Evolutionary conservation across 2,113 vertebrate species (phyloP).

Genomic region (Corythoichthys intestinalis): DNA sequence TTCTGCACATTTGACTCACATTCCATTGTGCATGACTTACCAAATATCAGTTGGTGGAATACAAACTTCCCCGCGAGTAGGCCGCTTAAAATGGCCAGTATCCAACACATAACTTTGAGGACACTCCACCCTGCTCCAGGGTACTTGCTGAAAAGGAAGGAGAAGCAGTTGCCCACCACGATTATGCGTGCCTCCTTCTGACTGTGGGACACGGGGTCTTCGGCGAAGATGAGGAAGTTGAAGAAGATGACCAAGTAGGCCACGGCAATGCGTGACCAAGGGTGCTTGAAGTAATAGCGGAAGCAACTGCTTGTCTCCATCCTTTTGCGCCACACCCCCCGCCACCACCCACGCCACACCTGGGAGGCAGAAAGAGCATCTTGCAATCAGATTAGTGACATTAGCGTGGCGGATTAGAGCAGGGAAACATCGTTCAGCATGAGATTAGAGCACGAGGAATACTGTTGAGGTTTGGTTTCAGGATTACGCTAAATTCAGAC

Average conservation of each 20-base stretch:
- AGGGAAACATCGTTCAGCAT: constrained; percentile 29
- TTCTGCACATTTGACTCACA: constrained; percentile 19
- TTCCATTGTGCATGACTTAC: constrained; percentile 77
- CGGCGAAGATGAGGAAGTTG: constrained; percentile 97
- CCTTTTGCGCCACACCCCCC: constrained; percentile 63
- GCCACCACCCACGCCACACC: constrained; percentile 59
- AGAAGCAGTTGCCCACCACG: constrained; percentile 98
- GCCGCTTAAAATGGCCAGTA: constrained; percentile 85
- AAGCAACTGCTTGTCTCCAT: constrained; percentile 86
- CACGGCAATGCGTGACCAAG: constrained; percentile 92
- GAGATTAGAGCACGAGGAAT: constrained; percentile 43
- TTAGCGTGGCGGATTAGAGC: constrained; percentile 39
- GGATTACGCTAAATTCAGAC: constrained; percentile 43
- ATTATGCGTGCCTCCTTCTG: constrained; percentile 93
- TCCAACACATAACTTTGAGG: constrained; percentile 91
- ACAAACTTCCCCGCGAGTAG: constrained; percentile 92
- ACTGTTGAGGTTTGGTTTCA: constrained; percentile 35
- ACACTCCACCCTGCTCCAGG: constrained; percentile 87
- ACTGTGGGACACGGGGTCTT: constrained; percentile 96
- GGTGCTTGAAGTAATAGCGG: constrained; percentile 98
- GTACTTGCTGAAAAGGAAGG: constrained; percentile 95
- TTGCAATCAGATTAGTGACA: constrained; percentile 42
- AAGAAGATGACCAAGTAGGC: constrained; percentile 97
- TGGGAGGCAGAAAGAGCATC: constrained; percentile 53
- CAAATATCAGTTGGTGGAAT: constrained; percentile 92